Conservation (phyloP, 2,797 vertebrate genomes). For the Heterohyrax brucei region DNA sequence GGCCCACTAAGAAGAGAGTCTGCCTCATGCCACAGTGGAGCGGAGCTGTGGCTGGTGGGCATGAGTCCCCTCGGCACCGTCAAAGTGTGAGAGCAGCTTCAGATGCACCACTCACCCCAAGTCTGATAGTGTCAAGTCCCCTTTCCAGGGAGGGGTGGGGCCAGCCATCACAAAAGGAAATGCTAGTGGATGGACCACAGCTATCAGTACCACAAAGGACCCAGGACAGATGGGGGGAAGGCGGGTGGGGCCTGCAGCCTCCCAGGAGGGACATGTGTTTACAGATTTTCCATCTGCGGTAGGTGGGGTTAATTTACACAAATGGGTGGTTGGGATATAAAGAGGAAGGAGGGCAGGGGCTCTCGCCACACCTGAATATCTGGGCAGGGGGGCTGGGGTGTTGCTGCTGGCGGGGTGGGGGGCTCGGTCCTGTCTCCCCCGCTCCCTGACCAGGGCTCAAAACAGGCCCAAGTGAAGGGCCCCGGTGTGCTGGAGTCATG, state of each 20-base stretch:
- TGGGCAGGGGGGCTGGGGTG: slow-evolving; percentile 50
- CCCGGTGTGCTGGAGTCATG: not conserved
- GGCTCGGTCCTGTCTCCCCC: slow-evolving; percentile 17
- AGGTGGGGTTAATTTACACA: slow-evolving; percentile 65
- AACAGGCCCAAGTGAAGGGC: slow-evolving; percentile 82
- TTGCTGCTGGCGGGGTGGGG: slow-evolving; percentile 70
- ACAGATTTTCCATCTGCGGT: not conserved
- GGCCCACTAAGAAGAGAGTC: not conserved
- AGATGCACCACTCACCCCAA: not conserved
- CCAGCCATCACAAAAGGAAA: too few species aligned
- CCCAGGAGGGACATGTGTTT: not conserved
- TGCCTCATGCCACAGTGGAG: not conserved
- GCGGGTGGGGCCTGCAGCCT: not conserved
- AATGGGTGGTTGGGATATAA: slow-evolving; percentile 51
- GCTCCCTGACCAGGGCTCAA: slow-evolving; percentile 69
- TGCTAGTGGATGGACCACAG: not conserved
- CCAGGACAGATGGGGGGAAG: not conserved
- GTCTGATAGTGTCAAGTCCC: slow-evolving; percentile 91
- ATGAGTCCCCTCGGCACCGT: not conserved
- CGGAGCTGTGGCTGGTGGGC: not conserved
- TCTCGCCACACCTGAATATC: not conserved
- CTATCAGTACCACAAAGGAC: not conserved
- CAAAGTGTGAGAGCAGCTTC: not conserved
- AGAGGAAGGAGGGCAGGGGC: slow-evolving; percentile 33
- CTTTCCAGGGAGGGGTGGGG: slow-evolving; percentile 93